Evolutionary conservation across 2,113 vertebrate genomes (phyloP).

Genomic region (Dasyornis broadbenti): DNA sequence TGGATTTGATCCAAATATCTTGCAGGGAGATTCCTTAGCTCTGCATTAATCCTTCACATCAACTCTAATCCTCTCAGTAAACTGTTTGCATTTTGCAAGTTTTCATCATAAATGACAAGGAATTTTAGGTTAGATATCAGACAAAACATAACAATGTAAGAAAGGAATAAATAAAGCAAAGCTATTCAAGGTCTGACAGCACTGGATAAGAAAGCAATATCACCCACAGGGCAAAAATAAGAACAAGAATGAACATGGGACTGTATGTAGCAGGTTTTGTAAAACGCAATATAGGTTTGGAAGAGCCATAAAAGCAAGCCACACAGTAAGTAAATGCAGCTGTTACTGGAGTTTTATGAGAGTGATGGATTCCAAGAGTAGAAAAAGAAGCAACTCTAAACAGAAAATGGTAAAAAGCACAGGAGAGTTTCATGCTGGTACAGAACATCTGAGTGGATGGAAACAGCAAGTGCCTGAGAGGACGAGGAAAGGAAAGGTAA

Average conservation of each 20-base stretch:
- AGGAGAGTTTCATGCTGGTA: not conserved
- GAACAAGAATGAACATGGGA: constrained; percentile 27
- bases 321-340: constrained; percentile 49
- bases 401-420: not conserved
- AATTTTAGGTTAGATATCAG: constrained; percentile 54
- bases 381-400: not conserved
- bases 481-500: no score
- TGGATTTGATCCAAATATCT: constrained; percentile 46
- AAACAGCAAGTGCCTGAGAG: not conserved
- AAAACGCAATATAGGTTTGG: constrained; percentile 18
- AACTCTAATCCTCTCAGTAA: constrained; percentile 58
- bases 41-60: constrained; percentile 57
- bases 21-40: constrained; percentile 53
- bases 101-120: constrained; percentile 51
- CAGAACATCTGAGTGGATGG: not conserved
- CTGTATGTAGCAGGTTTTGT: not conserved
- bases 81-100: constrained; percentile 59
- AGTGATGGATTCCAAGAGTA: not conserved
- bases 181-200: constrained; percentile 48
- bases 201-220: not conserved
- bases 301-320: constrained; percentile 28
- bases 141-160: constrained; percentile 18
- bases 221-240: constrained; percentile 39
- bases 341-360: not conserved
- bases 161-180: constrained; percentile 51